These are phyloP conservation scores for Mustela nigripes DNA, from an alignment of 2,113 vertebrate species.

Conservation along the genomic window DNA sequence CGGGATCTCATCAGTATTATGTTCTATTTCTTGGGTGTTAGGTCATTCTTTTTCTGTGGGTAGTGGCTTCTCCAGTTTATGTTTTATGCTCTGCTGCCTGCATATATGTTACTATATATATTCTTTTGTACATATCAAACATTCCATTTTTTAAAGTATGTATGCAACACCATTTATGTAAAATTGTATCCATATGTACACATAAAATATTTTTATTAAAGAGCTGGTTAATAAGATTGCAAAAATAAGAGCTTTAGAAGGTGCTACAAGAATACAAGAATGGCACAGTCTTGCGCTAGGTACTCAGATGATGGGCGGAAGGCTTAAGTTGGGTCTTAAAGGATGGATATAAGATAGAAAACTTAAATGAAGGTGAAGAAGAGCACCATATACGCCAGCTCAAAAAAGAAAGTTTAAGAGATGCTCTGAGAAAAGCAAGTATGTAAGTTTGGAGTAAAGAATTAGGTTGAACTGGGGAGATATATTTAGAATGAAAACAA, in stretches of 20 bases:
- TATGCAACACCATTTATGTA: not conserved
- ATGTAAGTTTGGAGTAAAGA: not conserved
- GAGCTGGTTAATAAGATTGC: not conserved
- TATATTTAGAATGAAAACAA: not conserved
- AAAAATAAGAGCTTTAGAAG: not conserved
- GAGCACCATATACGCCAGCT: not conserved
- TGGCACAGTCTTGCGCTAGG: not conserved
- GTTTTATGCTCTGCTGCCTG: not conserved
- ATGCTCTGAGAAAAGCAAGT: not conserved
- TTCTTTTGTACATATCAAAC: not conserved
- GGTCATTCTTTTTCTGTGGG: not conserved
- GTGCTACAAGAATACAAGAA: not conserved
- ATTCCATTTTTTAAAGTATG: not conserved
- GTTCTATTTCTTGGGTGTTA: not conserved
- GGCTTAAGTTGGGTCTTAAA: not conserved
- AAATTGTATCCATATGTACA: constrained; percentile 3
- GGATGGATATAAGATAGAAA: not conserved
- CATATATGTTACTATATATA: not conserved
- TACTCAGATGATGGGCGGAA: not conserved
- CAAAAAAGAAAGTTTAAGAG: not conserved
- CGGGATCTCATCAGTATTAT: not conserved
- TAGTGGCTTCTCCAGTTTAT: not conserved
- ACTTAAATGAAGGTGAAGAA: not conserved
- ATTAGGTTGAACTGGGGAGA: not conserved
- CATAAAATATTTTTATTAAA: not conserved